These are phyloP conservation scores for Coreoperca whiteheadi DNA, from an alignment of 2,113 vertebrate species.

Conservation along the genomic window DNA sequence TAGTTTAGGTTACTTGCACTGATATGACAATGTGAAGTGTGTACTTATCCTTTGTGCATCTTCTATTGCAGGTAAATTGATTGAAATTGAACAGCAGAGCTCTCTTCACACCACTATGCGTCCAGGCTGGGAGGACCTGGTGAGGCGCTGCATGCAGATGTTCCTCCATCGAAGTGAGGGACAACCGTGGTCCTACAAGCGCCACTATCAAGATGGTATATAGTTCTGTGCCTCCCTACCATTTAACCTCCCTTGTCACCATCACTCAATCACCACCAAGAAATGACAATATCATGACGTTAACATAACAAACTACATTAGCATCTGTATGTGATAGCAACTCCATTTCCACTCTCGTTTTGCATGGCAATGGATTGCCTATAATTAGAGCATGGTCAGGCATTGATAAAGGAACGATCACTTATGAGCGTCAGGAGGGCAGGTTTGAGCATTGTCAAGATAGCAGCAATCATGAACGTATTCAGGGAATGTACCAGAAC, in stretches of 20 bases:
- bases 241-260: not conserved
- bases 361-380: not conserved
- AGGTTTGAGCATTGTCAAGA: not conserved
- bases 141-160: conserved; percentile 95
- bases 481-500: not conserved
- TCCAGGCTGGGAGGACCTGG: conserved; percentile 95
- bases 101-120: conserved; percentile 94
- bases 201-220: conserved; percentile 96
- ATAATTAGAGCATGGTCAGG: not conserved
- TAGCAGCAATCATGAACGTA: not conserved
- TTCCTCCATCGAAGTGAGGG: conserved; percentile 94
- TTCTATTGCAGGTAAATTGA: conserved; percentile 90
- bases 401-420: not conserved
- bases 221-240: not conserved
- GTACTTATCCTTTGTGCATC: not conserved
- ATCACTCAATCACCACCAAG: not conserved
- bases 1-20: not conserved
- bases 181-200: conserved; percentile 95
- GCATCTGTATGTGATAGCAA: not conserved
- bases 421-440: not conserved
- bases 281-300: not conserved
- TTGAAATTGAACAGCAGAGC: conserved; percentile 94
- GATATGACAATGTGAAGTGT: too few species aligned
- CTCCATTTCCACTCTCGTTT: not conserved
- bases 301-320: not conserved